Base-by-base conservation (phyloP, 2,113 vertebrate species). In the Callorhinus ursinus region DNA sequence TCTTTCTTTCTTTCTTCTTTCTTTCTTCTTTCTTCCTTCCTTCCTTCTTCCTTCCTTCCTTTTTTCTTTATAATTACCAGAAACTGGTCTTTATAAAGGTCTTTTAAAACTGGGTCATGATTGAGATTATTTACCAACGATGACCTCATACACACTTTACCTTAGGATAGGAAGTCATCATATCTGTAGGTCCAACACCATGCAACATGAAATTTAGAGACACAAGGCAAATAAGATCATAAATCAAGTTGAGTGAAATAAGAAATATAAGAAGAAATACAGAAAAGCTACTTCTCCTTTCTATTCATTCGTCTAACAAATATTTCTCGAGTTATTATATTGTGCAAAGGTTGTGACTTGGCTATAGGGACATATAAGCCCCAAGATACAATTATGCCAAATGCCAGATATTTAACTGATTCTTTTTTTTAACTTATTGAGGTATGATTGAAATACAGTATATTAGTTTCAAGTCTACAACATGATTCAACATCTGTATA, bases 291-390 rank as follows among this genome's bases (percentile, higher is more conserved):
- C 15, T 76, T 49, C 9, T 90, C 12, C 11, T 77, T 26, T 69
- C 39, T 5, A 4, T 79, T 74, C 33, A 57, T 81, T 87, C 26
- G 16, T 46, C 8, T 83, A 83, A 39, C 4, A 88, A 61, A 46
- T 67, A 95, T 82, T 87, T 90, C 26, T 59, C 87, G 12, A 72
- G 72, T 72, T 95, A 61, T 22, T 79, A 18, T 74, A 67, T 49
- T 87, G 14, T 80, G 4, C 33, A 80, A 84, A 89, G 57, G 22
- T 55, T 72, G 26, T 84, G 19, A 91, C 9, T 2, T 67, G 26
- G 3, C 14, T 55, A 5, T 83, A 49, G 26, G 90, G 19, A 46
- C 8, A 0, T 15, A 1, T 71, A 36, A 42, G 16, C 7, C 19
- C 61, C 57, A 81, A 55, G 19, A 72, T 28, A n/a, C 9, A 71